These are phyloP conservation scores for Myopa testacea DNA, from an alignment of 2,888 invertebrate genomes.

Conservation along the genomic window DNA sequence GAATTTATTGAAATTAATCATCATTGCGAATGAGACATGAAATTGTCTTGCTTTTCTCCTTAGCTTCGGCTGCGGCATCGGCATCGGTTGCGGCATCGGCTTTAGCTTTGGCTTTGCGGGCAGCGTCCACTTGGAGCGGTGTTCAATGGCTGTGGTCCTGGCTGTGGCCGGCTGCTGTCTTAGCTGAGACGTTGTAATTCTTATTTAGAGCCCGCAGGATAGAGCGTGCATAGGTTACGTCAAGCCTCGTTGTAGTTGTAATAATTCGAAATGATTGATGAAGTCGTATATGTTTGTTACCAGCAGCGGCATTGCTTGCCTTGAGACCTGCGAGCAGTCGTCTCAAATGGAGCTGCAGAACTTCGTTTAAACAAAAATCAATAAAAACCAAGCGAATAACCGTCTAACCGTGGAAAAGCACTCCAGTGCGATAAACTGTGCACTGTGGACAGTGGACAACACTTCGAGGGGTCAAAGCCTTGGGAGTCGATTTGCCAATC, in stretches of 20 bases:
- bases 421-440: not conserved
- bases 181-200: conserved; percentile 11
- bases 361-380: conserved; percentile 6
- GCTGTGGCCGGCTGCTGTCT: not conserved
- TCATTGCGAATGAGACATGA: conserved; percentile 48
- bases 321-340: not conserved
- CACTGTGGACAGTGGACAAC: not conserved
- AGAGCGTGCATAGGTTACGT: not conserved
- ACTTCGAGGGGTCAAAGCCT: not conserved
- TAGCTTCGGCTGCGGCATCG: not conserved
- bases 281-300: conserved; percentile 10
- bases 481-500: not conserved
- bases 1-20: conserved; percentile 65
- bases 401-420: not conserved
- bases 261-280: conserved; percentile 25
- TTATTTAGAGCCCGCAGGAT: not conserved
- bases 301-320: not conserved
- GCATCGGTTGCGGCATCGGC: not conserved
- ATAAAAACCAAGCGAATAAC: conserved; percentile 11
- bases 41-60: conserved; percentile 11
- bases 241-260: conserved; percentile 14
- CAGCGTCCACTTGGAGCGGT: not conserved
- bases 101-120: not conserved
- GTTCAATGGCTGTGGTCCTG: not conserved
- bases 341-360: not conserved